Percentiles rank a stretch among this genome's conserved stretches.
Conservation (phyloP, 2,888 invertebrate species). For the Harpalus rubripes region DNA sequence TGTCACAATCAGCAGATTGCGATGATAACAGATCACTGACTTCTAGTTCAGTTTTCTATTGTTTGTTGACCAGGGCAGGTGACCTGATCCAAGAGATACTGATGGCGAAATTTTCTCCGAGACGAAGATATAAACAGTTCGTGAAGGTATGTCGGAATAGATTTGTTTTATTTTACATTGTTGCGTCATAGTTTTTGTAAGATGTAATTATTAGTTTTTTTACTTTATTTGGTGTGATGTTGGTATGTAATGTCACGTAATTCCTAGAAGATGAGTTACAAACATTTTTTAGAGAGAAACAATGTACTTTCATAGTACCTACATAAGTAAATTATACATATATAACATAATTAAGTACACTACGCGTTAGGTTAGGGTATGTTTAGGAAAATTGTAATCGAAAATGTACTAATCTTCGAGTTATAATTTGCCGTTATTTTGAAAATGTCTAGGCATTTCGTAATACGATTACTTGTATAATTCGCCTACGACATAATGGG, state of each 20-base stretch:
- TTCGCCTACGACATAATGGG: too few relatives aligned
- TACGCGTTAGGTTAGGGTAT: too few relatives aligned
- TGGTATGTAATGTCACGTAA: background rate
- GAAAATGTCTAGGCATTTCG: too few relatives aligned
- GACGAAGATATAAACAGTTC: constrained; percentile 25
- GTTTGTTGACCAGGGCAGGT: constrained; percentile 32
- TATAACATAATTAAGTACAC: too few relatives aligned
- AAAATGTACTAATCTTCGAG: too few relatives aligned
- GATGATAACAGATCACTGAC: constrained; percentile 51
- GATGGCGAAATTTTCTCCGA: constrained; percentile 40
- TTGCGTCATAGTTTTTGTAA: constrained; percentile 27
- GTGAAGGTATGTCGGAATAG: constrained; percentile 42
- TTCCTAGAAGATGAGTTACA: background rate
- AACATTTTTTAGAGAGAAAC: background rate
- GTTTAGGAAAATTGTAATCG: too few relatives aligned
- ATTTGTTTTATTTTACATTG: constrained; percentile 20
- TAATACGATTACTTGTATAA: too few relatives aligned
- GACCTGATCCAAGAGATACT: constrained; percentile 4
- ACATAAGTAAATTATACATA: too few relatives aligned
- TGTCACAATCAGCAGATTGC: constrained; percentile 46
- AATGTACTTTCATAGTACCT: too few relatives aligned
- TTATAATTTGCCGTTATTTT: too few relatives aligned
- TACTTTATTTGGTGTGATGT: background rate
- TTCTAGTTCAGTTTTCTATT: constrained; percentile 25
- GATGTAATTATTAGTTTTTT: constrained; percentile 36